phyloP scores from a whole-genome alignment of 2,888 invertebrate species.

The Idaea biselata region DNA sequence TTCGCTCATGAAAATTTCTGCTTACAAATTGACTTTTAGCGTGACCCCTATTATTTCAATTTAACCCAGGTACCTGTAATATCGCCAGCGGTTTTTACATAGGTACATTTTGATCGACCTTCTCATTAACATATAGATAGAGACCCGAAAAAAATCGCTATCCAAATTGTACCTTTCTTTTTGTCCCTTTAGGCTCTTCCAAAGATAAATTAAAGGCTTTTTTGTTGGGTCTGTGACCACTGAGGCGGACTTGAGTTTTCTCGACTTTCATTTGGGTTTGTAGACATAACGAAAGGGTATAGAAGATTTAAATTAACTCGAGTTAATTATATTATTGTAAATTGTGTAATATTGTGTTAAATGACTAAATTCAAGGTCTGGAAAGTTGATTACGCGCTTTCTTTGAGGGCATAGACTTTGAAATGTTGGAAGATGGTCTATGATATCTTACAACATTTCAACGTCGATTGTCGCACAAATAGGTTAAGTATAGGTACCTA shows the following conservation, averaged over 20 bases:
- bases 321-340: slow-evolving; percentile 44
- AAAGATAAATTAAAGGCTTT: slow-evolving; percentile 55
- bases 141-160: slow-evolving; percentile 50
- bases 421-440: neutral
- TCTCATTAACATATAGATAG: slow-evolving; percentile 64
- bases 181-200: slow-evolving; percentile 45
- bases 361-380: slow-evolving; percentile 20
- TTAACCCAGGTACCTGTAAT: slow-evolving; percentile 44
- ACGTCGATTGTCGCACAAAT: no score
- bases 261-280: slow-evolving; percentile 43
- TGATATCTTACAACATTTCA: no score
- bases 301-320: slow-evolving; percentile 41
- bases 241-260: slow-evolving; percentile 36
- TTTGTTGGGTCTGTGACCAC: slow-evolving; percentile 46
- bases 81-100: slow-evolving; percentile 53
- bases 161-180: slow-evolving; percentile 54
- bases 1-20: slow-evolving; percentile 13
- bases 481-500: no score
- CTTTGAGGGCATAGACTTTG: slow-evolving; percentile 9
- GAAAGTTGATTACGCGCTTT: neutral
- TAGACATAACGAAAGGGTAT: slow-evolving; percentile 43
- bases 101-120: slow-evolving; percentile 57
- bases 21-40: slow-evolving; percentile 37
- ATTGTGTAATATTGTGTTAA: slow-evolving; percentile 29
- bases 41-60: slow-evolving; percentile 52